Base-by-base conservation (phyloP, 2,888 invertebrate genomes). In the Hirudinaria manillensis region DNA sequence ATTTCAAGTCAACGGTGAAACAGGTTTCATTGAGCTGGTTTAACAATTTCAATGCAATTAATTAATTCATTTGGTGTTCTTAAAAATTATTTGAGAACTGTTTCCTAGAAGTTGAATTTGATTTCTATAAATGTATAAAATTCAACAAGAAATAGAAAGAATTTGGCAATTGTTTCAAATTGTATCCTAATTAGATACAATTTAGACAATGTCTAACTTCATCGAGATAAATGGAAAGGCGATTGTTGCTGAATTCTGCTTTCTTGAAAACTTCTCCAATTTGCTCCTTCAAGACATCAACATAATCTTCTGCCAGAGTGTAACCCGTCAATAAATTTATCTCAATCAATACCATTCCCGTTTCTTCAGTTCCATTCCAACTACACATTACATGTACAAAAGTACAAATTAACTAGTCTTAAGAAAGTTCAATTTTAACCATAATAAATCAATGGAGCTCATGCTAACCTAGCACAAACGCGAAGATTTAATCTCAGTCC, bases 261-360 rank as follows among this genome's bases (percentile, higher is more conserved):
- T 65, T 73, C 38, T 73, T 73, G 45, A 73, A 73, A 61, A 10
- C 32, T 6, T 21, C 6, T 34, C 73, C 73, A 38, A 73, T 61
- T 29, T 73, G 65, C 13, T 16, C 61, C 19, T 24, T n/a, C 13
- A 65, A 29, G 13, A 19, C 36, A 24, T 65, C 65, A n/a, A 10
- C 36, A 19, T 68, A 68, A 29, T 34, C 38, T 29, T n/a, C 29
- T 34, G 21, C 65, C 2, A 65, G 29, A n/a, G 13, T 24, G 32
- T 73, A 73, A 4, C 73, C 73, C 7, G 73, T 73, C 27, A 73
- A 73, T 27, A 61, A 19, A n/a, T 65, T 68, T 3, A 76, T 53
- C 51, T 76, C 76, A 34, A 70, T 51, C 32, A 76, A 67, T 0
- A 70, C 29, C 76, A 76, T 76, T n/a, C 76, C 76, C 38, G 68